These are phyloP conservation scores for Lasioglossum morio DNA, from an alignment of 2,888 invertebrate species.

Conservation along the genomic window DNA sequence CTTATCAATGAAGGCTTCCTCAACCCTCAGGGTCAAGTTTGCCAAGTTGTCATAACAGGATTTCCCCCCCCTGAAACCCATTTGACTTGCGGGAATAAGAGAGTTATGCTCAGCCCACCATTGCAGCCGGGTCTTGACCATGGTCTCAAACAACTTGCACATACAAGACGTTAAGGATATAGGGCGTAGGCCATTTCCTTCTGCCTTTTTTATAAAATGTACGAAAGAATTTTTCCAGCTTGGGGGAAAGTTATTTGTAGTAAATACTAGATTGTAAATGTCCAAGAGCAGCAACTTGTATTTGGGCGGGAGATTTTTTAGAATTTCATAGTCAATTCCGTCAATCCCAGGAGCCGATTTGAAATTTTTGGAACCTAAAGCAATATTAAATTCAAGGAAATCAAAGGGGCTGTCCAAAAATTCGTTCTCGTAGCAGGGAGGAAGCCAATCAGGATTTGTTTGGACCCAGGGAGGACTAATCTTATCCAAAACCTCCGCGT, in stretches of 20 bases:
- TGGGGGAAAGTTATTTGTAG: not conserved
- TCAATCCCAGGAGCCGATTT: constrained; percentile 10
- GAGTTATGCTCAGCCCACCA: not conserved
- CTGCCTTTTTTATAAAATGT: not conserved
- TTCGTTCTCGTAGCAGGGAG: not conserved
- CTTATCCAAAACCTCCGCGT: not conserved
- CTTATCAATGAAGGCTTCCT: not conserved
- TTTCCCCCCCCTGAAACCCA: not conserved
- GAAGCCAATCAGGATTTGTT: not conserved
- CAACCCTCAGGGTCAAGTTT: not conserved
- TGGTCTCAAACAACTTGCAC: not conserved
- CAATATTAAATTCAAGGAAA: not conserved
- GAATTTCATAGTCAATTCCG: constrained; percentile 9
- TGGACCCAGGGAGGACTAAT: constrained; percentile 1
- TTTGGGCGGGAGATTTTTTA: not conserved
- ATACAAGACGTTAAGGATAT: not conserved
- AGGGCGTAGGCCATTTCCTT: not conserved
- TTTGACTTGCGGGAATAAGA: not conserved
- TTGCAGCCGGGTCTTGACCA: not conserved
- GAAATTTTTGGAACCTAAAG: not conserved
- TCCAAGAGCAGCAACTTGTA: constrained; percentile 1
- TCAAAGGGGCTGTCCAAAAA: not conserved
- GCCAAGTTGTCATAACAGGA: not conserved
- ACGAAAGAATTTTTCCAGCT: constrained; percentile 7
- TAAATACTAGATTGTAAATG: not conserved